Evolutionary conservation across 2,888 invertebrate genomes (phyloP).

Genomic region (Amphipyra tragopoginis): DNA sequence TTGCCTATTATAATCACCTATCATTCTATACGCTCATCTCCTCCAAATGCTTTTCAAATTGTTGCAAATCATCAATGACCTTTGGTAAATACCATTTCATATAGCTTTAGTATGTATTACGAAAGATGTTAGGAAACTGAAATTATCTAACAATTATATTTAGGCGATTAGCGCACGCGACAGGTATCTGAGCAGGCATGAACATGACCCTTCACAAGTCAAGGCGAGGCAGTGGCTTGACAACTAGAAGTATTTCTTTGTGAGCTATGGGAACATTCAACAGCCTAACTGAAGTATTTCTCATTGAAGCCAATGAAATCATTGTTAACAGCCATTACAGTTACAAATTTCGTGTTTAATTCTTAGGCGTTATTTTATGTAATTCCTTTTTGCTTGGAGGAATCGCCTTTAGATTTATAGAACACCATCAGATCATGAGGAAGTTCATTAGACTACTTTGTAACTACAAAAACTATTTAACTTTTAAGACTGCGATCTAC

Average conservation of each 20-base stretch:
- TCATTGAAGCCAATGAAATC: background rate
- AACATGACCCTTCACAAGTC: conserved; percentile 79
- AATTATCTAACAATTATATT: conserved; percentile 49
- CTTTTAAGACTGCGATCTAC: conserved; percentile 10
- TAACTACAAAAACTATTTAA: conserved; percentile 10
- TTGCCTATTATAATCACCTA: conserved; percentile 14
- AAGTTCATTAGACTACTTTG: conserved; percentile 3
- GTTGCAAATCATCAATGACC: conserved; percentile 62
- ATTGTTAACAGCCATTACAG: background rate
- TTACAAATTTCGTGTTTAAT: conserved; percentile 4
- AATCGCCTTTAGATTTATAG: background rate
- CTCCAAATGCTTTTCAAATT: conserved; percentile 43
- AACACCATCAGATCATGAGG: conserved; percentile 1
- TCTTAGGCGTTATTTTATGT: too few relatives aligned
- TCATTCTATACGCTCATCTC: conserved; percentile 11
- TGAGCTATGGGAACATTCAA: conserved; percentile 35
- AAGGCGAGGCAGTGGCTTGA: conserved; percentile 68
- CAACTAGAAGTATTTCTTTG: conserved; percentile 35
- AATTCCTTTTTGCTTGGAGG: too few relatives aligned
- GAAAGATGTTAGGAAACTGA: conserved; percentile 39
- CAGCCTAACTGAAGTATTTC: conserved; percentile 15
- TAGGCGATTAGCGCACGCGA: conserved; percentile 58
- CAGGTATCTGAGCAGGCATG: conserved; percentile 58
- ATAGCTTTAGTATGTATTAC: conserved; percentile 48
- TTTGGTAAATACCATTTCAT: conserved; percentile 46